Evolutionary conservation across 2,888 invertebrate genomes (phyloP).

Genomic region (Xestoiulus laeticollis): DNA sequence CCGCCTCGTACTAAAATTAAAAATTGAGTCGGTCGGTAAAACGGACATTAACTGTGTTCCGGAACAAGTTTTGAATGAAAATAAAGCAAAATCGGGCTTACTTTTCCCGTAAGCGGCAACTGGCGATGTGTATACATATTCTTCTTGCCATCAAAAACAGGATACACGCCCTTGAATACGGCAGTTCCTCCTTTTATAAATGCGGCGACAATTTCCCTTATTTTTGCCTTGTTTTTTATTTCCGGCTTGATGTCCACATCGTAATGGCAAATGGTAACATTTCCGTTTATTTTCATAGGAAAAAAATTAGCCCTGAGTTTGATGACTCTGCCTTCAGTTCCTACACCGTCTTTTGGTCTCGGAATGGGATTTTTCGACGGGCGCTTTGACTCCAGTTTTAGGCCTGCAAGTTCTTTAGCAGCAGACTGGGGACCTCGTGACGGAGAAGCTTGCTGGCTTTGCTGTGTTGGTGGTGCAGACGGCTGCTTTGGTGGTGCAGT

Average conservation of each 20-base stretch:
- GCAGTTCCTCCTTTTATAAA: not conserved
- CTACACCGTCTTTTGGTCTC: conserved; percentile 57
- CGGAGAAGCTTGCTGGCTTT: not conserved
- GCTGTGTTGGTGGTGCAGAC: not conserved
- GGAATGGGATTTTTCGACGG: conserved; percentile 40
- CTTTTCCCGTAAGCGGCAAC: not conserved
- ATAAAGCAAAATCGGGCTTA: not conserved
- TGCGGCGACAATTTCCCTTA: not conserved
- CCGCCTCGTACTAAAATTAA: not conserved
- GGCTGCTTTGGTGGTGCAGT: not conserved
- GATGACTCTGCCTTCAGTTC: conserved; percentile 29
- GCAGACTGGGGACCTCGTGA: not conserved
- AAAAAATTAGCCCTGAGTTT: conserved; percentile 48
- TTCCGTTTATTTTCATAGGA: conserved; percentile 6
- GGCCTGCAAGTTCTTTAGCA: not conserved
- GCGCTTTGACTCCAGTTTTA: not conserved
- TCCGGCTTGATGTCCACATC: conserved; percentile 50
- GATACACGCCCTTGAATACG: not conserved
- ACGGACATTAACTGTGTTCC: too few relatives aligned
- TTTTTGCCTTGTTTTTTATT: conserved; percentile 13
- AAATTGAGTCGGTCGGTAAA: not conserved
- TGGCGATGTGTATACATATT: conserved; percentile 45
- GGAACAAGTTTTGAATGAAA: not conserved
- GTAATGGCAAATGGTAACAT: conserved; percentile 50
- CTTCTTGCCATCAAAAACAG: conserved; percentile 51